Base-by-base conservation (phyloP, 2,113 vertebrate genomes). In the Ardeotis arabs region DNA sequence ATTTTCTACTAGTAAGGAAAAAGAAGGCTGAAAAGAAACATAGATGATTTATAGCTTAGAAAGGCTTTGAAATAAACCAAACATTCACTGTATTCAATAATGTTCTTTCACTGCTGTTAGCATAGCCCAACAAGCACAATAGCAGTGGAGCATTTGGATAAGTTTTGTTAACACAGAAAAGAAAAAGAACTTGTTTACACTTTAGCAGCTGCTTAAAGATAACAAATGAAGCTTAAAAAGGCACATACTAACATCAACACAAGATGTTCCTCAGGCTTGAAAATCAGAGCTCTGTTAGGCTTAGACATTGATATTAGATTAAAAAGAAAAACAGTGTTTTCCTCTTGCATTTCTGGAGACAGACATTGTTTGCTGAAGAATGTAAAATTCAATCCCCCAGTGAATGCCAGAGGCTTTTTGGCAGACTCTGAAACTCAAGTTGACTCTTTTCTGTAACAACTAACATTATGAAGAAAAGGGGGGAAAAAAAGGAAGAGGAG, bases 321-420 rank as follows among this genome's bases (percentile, higher is more conserved):
- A 87, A 94, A 95, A 94, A 85, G 64, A 95, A 93, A 92, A 95
- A 82, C 56, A 73, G 52, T 66, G n/a, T 86, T 97, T 95, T 95
- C 67, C 83, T 87, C 77, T 76, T 84, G 33, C 44, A 56, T 90
- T 92, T 95, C 75, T 95, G 73, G 92, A 96, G 76, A 74, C 55
- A 93, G 93, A 84, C 77, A 91, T 70, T 96, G 81, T 96, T 95
- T 96, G 86, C 69, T 90, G 91, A 97, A 90, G 89, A 97, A 97
- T 89, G 90, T 85, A 97, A 96, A 96, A 97, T 95, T 95, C 93
- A 94, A 15, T 95, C 49, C 94, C 83, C 53, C 22, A 33, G 93
- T 79, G 89, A 96, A 98, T 87, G 87, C 93, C 90, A 90, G 62
- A 93, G 84, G 84, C 82, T 95, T 97, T 92, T 94, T 98, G 96